These are phyloP conservation scores for Parelbella ahira DNA, from an alignment of 2,888 invertebrate genomes.

Conservation along the genomic window DNA sequence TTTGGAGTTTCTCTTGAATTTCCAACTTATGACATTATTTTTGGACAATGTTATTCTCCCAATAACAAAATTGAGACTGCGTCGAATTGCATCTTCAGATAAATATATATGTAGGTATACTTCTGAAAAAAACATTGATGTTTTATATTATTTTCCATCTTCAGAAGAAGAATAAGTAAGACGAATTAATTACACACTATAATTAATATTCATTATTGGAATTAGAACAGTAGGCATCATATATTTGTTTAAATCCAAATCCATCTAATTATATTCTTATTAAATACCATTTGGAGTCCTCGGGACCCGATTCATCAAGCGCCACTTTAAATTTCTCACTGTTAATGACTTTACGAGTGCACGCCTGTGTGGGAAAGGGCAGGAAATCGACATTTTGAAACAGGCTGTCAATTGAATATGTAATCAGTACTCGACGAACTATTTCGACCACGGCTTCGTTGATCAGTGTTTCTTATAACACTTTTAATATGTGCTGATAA, in stretches of 20 bases:
- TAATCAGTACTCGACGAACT: constrained; percentile 13
- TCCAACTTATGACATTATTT: background rate
- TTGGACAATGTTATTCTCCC: too few species aligned
- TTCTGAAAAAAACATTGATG: too few species aligned
- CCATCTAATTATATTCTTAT: constrained; percentile 22
- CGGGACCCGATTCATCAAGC: constrained; percentile 19
- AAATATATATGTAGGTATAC: too few species aligned
- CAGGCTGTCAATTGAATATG: constrained; percentile 21
- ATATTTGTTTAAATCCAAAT: constrained; percentile 9
- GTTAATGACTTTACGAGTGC: constrained; percentile 21
- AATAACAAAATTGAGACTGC: too few species aligned
- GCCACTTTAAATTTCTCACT: constrained; percentile 30
- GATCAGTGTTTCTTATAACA: constrained; percentile 1
- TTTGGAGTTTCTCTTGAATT: constrained; percentile 10
- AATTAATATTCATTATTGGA: constrained; percentile 7
- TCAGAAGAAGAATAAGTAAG: too few species aligned
- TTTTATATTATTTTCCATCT: too few species aligned
- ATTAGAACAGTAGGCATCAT: constrained; percentile 9
- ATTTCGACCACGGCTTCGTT: constrained; percentile 1
- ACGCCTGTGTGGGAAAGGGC: constrained; percentile 54
- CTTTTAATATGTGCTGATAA: too few species aligned
- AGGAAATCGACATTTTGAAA: constrained; percentile 20
- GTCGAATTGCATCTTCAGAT: too few species aligned
- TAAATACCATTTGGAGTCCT: constrained; percentile 20
- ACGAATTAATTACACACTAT: too few species aligned